A percentile compares a stretch with the other conserved stretches of the same genome.
phyloP scores from a whole-genome alignment of 2,888 invertebrate genomes.

The Molorchus minor region DNA sequence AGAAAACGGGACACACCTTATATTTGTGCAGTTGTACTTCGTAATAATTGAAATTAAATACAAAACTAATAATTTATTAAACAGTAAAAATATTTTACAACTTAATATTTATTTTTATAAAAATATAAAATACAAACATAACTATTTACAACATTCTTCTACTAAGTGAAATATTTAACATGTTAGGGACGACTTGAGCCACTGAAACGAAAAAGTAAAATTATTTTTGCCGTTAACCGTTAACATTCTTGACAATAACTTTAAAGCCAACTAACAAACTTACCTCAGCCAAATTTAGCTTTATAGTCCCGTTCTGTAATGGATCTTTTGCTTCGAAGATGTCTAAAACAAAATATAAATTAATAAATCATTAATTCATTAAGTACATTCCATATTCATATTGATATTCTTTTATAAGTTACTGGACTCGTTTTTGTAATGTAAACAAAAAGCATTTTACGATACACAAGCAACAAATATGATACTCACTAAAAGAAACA shows the following conservation, averaged over 20 bases:
- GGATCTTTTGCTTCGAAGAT: constrained; percentile 82
- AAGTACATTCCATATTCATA: not conserved
- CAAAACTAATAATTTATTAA: not conserved
- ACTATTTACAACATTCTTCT: constrained; percentile 27
- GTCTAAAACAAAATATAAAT: constrained; percentile 62
- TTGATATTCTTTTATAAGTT: no score
- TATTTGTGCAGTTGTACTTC: no score
- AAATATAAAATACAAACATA: constrained; percentile 23
- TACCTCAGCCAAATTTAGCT: constrained; percentile 83
- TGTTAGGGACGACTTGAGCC: constrained; percentile 78
- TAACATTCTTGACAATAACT: not conserved
- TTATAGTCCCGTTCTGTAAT: constrained; percentile 81
- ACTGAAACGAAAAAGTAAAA: constrained; percentile 68
- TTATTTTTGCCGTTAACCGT: not conserved
- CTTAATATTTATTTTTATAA: constrained; percentile 11
- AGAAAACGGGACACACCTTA: no score
- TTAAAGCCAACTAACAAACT: constrained; percentile 46
- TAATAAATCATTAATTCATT: not conserved
- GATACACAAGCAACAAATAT: not conserved
- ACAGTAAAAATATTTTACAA: constrained; percentile 7
- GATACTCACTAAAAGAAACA: constrained; percentile 82
- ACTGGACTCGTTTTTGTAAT: no score
- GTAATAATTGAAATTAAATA: no score
- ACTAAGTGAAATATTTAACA: constrained; percentile 64
- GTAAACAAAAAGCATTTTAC: no score